Evolutionary conservation across 2,797 vertebrate species (phyloP).

Genomic region (Steatocranus sp.): DNA sequence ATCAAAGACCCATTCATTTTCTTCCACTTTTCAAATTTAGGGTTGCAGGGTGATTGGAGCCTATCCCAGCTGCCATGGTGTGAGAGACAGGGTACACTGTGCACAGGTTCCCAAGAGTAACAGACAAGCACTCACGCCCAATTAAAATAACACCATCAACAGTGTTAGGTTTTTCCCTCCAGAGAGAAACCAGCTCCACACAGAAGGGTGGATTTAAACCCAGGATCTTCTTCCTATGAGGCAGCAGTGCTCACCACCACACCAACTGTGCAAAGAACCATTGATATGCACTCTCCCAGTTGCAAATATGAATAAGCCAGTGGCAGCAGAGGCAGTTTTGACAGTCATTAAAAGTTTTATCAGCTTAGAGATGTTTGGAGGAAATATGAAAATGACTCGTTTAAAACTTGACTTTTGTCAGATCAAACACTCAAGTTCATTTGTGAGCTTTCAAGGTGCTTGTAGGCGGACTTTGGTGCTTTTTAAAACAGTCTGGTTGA

Average conservation of each 20-base stretch:
- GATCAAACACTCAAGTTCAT: background rate
- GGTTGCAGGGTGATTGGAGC: background rate
- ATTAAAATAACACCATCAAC: background rate
- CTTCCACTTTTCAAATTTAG: background rate
- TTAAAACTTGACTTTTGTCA: background rate
- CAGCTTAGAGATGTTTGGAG: background rate
- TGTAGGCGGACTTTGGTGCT: background rate
- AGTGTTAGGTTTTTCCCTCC: background rate
- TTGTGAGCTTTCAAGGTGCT: background rate
- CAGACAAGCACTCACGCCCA: background rate
- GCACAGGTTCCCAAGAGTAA: background rate
- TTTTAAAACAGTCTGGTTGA: background rate
- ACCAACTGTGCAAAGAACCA: background rate
- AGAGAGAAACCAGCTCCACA: background rate
- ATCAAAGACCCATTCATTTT: background rate
- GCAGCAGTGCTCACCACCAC: background rate
- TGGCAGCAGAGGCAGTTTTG: background rate
- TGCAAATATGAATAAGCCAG: background rate
- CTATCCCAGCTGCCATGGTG: background rate
- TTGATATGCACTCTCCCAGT: rapidly evolving
- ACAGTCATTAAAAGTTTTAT: background rate
- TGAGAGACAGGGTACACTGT: background rate
- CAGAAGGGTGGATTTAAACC: background rate
- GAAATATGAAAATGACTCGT: background rate
- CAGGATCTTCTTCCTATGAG: background rate